Percentiles rank a stretch among this genome's conserved stretches.
Evolutionary conservation across 1,140 invertebrate species (phyloP).

Genomic region (Ceratitis capitata): DNA sequence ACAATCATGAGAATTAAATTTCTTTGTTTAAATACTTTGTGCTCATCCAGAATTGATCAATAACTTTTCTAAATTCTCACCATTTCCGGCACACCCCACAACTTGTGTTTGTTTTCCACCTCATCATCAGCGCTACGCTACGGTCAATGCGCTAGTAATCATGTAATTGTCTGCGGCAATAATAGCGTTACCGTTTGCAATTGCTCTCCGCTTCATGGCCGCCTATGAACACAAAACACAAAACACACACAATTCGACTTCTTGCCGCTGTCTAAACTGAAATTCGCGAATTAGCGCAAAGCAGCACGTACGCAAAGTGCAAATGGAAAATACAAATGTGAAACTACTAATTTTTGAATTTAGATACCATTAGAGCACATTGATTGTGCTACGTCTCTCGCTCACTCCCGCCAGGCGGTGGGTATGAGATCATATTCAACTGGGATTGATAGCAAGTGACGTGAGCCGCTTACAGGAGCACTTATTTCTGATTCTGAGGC

Average conservation of each 20-base stretch:
- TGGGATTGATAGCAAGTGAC: not conserved
- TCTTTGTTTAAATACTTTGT: no score
- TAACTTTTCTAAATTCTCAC: no score
- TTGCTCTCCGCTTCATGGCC: not conserved
- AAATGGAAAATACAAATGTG: not conserved
- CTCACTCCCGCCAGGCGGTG: not conserved
- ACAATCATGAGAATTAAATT: no score
- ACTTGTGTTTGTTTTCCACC: not conserved
- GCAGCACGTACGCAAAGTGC: not conserved
- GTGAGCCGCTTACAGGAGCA: not conserved
- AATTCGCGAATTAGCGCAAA: not conserved
- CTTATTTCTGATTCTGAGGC: not conserved
- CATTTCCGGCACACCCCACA: no score
- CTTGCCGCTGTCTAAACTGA: not conserved
- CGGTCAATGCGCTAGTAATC: not conserved
- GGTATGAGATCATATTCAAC: not conserved
- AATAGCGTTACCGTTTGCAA: not conserved
- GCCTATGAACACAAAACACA: no score
- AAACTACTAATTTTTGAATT: constrained; percentile 2
- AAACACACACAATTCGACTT: not conserved
- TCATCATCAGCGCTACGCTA: not conserved
- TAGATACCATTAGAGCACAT: not conserved
- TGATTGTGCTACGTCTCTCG: not conserved
- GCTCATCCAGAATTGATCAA: no score
- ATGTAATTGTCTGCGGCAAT: not conserved